Conservation (phyloP, 2,888 invertebrate species). For the Baccha elongata region DNA sequence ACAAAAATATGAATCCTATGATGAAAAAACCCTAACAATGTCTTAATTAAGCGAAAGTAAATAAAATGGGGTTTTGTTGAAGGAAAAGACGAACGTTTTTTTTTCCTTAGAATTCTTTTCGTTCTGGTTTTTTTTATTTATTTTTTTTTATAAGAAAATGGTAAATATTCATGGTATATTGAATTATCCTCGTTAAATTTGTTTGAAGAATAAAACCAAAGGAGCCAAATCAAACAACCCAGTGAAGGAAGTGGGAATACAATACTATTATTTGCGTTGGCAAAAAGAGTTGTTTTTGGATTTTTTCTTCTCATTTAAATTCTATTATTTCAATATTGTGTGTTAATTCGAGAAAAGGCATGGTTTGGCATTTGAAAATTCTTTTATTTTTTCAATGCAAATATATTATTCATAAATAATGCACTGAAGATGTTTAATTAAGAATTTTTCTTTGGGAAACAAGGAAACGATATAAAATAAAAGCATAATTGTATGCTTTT, state of each 20-base stretch:
- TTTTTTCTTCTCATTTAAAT: constrained; percentile 8
- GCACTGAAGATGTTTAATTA: too few relatives aligned
- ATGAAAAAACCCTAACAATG: constrained; percentile 74
- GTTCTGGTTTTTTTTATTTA: background rate
- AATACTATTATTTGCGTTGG: constrained; percentile 53
- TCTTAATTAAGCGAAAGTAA: constrained; percentile 79
- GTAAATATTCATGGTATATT: constrained; percentile 18
- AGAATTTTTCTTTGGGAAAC: too few relatives aligned
- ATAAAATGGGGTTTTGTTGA: constrained; percentile 75
- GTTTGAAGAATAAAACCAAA: constrained; percentile 70
- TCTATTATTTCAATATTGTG: background rate
- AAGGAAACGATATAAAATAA: too few relatives aligned
- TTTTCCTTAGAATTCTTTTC: background rate
- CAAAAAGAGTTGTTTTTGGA: constrained; percentile 18
- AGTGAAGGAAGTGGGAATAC: constrained; percentile 59
- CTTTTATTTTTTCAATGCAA: background rate
- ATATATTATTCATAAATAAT: too few relatives aligned
- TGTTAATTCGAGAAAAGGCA: background rate
- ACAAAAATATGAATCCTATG: constrained; percentile 25
- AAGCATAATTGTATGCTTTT: too few relatives aligned
- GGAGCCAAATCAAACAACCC: constrained; percentile 69
- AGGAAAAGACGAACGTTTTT: background rate
- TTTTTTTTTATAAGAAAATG: constrained; percentile 74
- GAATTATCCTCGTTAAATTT: constrained; percentile 70
- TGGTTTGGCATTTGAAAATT: background rate